phyloP scores from a whole-genome alignment of 2,888 invertebrate species.

The Acanthopleura granulata region DNA sequence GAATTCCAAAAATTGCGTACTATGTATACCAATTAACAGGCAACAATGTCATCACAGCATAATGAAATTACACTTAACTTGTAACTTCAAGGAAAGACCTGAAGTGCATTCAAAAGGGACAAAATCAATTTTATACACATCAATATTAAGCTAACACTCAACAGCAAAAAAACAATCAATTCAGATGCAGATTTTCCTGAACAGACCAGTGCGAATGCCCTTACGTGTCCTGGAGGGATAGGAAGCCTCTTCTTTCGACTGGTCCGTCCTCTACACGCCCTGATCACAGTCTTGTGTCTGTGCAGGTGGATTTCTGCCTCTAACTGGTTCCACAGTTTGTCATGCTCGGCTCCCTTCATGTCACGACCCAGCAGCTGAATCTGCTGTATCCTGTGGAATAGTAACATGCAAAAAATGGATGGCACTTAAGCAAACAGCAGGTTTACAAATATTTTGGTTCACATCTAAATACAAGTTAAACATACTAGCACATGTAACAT shows the following conservation, averaged over 20 bases:
- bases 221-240: slow-evolving; percentile 66
- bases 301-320: slow-evolving; percentile 89
- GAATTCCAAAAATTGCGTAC: too few species aligned
- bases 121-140: too few species aligned
- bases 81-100: too few species aligned
- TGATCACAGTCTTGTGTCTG: slow-evolving; percentile 83
- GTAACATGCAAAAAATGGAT: not conserved
- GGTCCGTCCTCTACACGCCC: slow-evolving; percentile 72
- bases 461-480: too few species aligned
- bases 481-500: too few species aligned
- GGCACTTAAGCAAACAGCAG: not conserved
- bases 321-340: slow-evolving; percentile 84
- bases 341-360: slow-evolving; percentile 83
- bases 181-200: too few species aligned
- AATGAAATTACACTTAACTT: too few species aligned
- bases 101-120: too few species aligned
- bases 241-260: slow-evolving; percentile 60
- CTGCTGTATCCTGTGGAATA: slow-evolving; percentile 80
- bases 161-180: too few species aligned
- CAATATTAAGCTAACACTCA: too few species aligned
- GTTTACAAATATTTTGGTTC: not conserved
- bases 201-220: slow-evolving; percentile 19
- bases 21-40: too few species aligned
- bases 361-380: slow-evolving; percentile 85
- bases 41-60: too few species aligned